A percentile compares a stretch with the other conserved stretches of the same genome.
Evolutionary conservation across 1,140 invertebrate species (phyloP).

Genomic region (Drosophila suzukii): DNA sequence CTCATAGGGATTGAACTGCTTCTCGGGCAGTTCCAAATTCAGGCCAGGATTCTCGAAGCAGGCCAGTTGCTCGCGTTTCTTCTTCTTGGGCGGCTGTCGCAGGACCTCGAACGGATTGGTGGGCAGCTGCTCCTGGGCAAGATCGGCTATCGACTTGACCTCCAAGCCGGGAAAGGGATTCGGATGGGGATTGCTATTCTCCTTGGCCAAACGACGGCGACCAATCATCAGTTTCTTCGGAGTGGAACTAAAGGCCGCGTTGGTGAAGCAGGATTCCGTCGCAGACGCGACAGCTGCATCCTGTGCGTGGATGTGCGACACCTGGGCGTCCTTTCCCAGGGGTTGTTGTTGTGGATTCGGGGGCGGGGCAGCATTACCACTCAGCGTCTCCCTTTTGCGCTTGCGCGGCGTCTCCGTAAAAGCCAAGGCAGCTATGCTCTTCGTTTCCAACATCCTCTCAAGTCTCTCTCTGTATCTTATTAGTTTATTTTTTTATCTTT

Average conservation of each 20-base stretch:
- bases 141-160: slow-evolving; percentile 76
- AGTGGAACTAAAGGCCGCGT: slow-evolving; percentile 79
- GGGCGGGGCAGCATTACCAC: slow-evolving; percentile 7
- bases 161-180: slow-evolving; percentile 69
- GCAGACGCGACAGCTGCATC: slow-evolving; percentile 37
- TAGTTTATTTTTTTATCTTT: not conserved
- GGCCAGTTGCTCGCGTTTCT: slow-evolving; percentile 66
- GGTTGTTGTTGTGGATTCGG: slow-evolving; percentile 34
- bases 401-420: slow-evolving; percentile 75
- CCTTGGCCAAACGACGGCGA: slow-evolving; percentile 59
- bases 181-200: slow-evolving; percentile 55
- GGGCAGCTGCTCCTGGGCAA: slow-evolving; percentile 32
- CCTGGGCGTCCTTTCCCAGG: slow-evolving; percentile 11
- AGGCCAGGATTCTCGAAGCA: slow-evolving; percentile 83
- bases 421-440: slow-evolving; percentile 65
- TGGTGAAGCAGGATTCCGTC: slow-evolving; percentile 71
- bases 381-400: slow-evolving; percentile 66
- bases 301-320: not conserved
- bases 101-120: slow-evolving; percentile 79
- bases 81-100: slow-evolving; percentile 81
- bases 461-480: not conserved
- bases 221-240: slow-evolving; percentile 68
- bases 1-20: slow-evolving; percentile 83
- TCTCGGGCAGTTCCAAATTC: slow-evolving; percentile 79
- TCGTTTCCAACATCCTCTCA: slow-evolving; percentile 60